Percentiles rank a stretch among this genome's conserved stretches.
phyloP scores from a whole-genome alignment of 1,140 invertebrate genomes.

The Elymnias hypermnestra region DNA sequence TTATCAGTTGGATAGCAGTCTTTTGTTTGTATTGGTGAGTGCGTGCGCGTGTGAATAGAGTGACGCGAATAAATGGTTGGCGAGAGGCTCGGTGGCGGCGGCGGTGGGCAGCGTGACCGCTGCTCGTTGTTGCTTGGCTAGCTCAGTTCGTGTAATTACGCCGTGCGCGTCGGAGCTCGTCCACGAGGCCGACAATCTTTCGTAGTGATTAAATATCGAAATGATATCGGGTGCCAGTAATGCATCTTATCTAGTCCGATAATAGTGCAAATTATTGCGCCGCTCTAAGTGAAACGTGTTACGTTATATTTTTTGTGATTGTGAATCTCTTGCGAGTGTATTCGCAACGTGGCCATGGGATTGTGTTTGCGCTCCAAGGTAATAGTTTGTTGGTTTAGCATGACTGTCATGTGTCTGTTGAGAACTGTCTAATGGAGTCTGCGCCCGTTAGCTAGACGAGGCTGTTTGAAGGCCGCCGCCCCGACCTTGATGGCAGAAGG shows the following conservation, averaged over 20 bases:
- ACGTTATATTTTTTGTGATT: conserved; percentile 41
- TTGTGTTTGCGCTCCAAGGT: conserved; percentile 59
- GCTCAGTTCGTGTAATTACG: conserved; percentile 50
- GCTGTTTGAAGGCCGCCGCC: conserved; percentile 69
- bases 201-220: conserved; percentile 18
- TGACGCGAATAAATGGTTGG: conserved; percentile 65
- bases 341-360: conserved; percentile 60
- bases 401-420: conserved; percentile 38
- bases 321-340: conserved; percentile 40
- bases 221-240: conserved; percentile 38
- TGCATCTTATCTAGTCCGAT: conserved; percentile 58
- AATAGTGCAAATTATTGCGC: conserved; percentile 60
- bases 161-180: conserved; percentile 62
- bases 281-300: conserved; percentile 32
- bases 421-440: conserved; percentile 41
- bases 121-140: conserved; percentile 24
- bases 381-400: conserved; percentile 41
- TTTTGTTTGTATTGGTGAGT: conserved; percentile 64
- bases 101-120: conserved; percentile 33
- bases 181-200: conserved; percentile 47
- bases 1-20: conserved; percentile 47
- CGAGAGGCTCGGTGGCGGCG: conserved; percentile 26
- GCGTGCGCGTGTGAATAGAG: conserved; percentile 59
- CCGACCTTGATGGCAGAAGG: conserved; percentile 67
- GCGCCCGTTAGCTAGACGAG: conserved; percentile 55